These are phyloP conservation scores for Stegostoma tigrinum DNA, from an alignment of 2,113 vertebrate species.

Conservation along the genomic window DNA sequence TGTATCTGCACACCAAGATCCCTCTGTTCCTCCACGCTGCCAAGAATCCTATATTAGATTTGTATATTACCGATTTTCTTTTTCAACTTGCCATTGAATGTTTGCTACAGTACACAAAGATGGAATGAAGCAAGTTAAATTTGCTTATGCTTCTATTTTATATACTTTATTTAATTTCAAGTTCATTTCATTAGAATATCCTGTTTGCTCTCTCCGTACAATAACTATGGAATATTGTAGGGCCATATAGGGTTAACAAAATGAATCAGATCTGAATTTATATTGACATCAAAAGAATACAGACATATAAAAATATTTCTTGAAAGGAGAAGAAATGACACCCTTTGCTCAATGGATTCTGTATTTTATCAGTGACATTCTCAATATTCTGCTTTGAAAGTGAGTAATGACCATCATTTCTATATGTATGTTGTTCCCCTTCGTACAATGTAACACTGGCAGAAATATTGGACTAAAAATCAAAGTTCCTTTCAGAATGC, in stretches of 20 bases:
- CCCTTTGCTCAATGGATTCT: background rate
- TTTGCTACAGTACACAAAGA: background rate
- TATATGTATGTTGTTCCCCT: background rate
- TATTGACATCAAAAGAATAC: background rate
- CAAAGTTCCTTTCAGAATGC: background rate
- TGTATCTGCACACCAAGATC: too few relatives aligned
- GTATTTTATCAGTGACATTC: conserved; percentile 22
- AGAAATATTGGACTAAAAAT: background rate
- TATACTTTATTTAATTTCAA: background rate
- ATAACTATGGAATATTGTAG: background rate
- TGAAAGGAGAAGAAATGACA: background rate
- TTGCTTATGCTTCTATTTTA: background rate
- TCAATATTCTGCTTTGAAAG: background rate
- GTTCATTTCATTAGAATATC: background rate
- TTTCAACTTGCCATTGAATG: background rate
- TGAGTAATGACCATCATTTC: background rate
- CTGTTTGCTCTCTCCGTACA: background rate
- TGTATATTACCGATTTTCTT: background rate
- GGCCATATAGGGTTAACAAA: background rate
- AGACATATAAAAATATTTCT: background rate
- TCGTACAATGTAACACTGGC: background rate
- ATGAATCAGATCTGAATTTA: background rate
- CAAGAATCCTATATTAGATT: too few relatives aligned
- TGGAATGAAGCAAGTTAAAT: background rate
- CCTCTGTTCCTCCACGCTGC: too few relatives aligned